Conservation (phyloP, 53 echinoderm and acorn worm species). For the Glandiceps talaboti region DNA sequence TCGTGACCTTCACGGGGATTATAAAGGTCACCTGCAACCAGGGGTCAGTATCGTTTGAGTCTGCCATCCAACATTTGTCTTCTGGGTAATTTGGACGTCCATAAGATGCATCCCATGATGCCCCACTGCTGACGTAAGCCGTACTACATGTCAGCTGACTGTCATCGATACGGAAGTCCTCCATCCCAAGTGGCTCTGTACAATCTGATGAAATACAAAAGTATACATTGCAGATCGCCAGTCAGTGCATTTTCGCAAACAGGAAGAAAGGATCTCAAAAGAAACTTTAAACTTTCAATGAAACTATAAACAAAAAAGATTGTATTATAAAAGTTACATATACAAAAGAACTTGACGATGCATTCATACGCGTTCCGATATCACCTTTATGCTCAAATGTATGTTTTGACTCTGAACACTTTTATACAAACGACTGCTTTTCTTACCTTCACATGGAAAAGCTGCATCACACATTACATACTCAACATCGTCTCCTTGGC, state of each 20-base stretch:
- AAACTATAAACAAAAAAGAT: too few species aligned
- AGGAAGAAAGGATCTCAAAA: not conserved
- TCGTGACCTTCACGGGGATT: slow-evolving; percentile 31
- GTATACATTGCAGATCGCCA: too few species aligned
- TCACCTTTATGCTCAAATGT: too few species aligned
- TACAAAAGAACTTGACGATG: too few species aligned
- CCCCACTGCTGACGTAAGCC: not conserved
- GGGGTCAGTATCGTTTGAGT: slow-evolving; percentile 22
- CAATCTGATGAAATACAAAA: not conserved
- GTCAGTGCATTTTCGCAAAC: not conserved
- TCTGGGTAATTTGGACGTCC: not conserved
- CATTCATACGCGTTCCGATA: too few species aligned
- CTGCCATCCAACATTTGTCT: slow-evolving; percentile 3
- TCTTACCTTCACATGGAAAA: not conserved
- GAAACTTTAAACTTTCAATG: too few species aligned
- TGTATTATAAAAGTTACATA: too few species aligned
- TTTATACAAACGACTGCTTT: too few species aligned
- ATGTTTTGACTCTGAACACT: too few species aligned
- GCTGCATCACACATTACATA: not conserved
- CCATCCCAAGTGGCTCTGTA: not conserved
- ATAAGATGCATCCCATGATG: not conserved
- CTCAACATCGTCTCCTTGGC: not conserved
- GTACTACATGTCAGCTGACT: not conserved
- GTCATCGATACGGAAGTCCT: not conserved
- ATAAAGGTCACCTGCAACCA: slow-evolving; percentile 57